phyloP scores from a whole-genome alignment of 1,140 invertebrate genomes.

The Physella acuta region DNA sequence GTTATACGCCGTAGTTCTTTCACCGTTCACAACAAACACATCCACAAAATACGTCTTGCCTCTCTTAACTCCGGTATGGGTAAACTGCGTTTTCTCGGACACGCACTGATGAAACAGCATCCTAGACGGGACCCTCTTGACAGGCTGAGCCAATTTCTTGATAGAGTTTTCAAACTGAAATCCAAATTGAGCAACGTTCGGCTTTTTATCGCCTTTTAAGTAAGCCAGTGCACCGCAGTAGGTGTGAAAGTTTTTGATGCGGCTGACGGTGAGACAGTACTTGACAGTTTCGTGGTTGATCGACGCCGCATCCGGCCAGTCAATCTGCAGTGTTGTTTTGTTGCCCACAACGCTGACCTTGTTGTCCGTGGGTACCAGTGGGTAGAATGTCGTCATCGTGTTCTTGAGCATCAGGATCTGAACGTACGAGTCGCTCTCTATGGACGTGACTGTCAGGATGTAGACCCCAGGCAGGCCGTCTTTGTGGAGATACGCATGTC shows the following conservation, averaged over 20 bases:
- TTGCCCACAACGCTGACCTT: slow-evolving; percentile 33
- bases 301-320: slow-evolving; percentile 38
- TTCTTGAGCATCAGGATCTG: slow-evolving; percentile 37
- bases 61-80: slow-evolving; percentile 38
- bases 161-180: slow-evolving; percentile 40
- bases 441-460: slow-evolving; percentile 35
- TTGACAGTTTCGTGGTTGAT: slow-evolving; percentile 30
- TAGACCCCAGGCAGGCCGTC: slow-evolving; percentile 36
- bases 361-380: slow-evolving; percentile 37
- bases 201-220: slow-evolving; percentile 35
- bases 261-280: slow-evolving; percentile 51
- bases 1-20: slow-evolving; percentile 39
- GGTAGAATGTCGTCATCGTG: slow-evolving; percentile 28
- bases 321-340: slow-evolving; percentile 31
- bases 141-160: slow-evolving; percentile 30
- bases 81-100: slow-evolving; percentile 47
- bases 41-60: slow-evolving; percentile 54
- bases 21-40: slow-evolving; percentile 48
- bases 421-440: slow-evolving; percentile 33
- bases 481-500: background rate
- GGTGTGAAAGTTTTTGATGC: slow-evolving; percentile 41
- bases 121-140: slow-evolving; percentile 27
- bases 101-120: slow-evolving; percentile 46
- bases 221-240: slow-evolving; percentile 46
- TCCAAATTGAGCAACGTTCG: slow-evolving; percentile 38